These are phyloP conservation scores for Pseudochaenichthys georgianus DNA, from an alignment of 2,797 vertebrate species.

Conservation along the genomic window DNA sequence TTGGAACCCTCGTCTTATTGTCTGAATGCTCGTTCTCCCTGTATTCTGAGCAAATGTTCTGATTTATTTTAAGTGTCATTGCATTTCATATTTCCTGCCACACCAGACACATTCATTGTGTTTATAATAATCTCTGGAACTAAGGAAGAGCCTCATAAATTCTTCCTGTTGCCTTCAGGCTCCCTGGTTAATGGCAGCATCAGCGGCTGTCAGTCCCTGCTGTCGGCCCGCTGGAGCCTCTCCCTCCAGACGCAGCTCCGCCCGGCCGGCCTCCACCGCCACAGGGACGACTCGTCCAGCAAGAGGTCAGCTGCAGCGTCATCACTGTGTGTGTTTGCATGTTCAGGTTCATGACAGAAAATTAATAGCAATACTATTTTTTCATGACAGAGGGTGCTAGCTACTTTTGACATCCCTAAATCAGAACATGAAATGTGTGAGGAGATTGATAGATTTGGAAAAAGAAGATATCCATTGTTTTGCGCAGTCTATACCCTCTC, in stretches of 20 bases:
- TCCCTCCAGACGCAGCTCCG: conserved; percentile 35
- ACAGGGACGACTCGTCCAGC: conserved; percentile 42
- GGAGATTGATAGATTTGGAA: too few relatives aligned
- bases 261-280: conserved; percentile 1
- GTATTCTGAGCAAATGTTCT: not conserved
- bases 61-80: not conserved
- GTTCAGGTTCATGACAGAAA: not conserved
- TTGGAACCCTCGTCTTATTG: too few relatives aligned
- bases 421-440: too few relatives aligned
- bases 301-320: conserved; percentile 55
- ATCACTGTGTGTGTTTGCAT: conserved; percentile 1
- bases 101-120: too few relatives aligned
- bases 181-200: conserved; percentile 28
- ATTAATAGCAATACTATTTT: too few relatives aligned
- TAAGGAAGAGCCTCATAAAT: not conserved
- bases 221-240: conserved; percentile 51
- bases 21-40: too few relatives aligned
- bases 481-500: too few relatives aligned
- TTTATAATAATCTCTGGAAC: too few relatives aligned
- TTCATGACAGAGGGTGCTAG: too few relatives aligned
- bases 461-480: too few relatives aligned
- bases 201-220: conserved; percentile 28
- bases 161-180: conserved; percentile 29
- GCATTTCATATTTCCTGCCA: too few relatives aligned
- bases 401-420: too few relatives aligned